Base-by-base conservation (phyloP, 1,140 invertebrate species). In the Tetramorium simillimum region DNA sequence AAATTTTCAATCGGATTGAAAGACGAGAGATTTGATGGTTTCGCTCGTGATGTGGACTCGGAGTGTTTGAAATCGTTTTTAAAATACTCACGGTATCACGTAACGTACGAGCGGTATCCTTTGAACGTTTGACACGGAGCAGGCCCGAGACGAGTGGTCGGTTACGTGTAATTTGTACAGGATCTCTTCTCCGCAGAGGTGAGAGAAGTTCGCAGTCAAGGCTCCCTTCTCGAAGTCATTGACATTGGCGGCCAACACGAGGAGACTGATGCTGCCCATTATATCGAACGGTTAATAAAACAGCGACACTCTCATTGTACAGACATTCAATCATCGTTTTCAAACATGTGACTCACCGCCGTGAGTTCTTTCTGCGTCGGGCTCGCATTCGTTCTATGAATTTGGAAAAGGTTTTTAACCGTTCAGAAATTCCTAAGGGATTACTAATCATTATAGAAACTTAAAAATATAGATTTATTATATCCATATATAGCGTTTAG, bases 151-250 rank as follows among this genome's bases (percentile, higher is more conserved):
- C 77, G 84, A 78, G 86, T 43, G 60, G 70, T 63, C 77, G 89
- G 89, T 86, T 88, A 86, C 76, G 73, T 58, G 87, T 86, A 91
- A 91, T 91, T 91, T 91, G 84, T 91, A 88, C 85, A 91, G 89
- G 80, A 89, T 91, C 85, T 91, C 37, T 69, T 28, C 65, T 49
- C 40, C 84, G 33, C 70, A 76, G 86, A 90, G 90, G 86, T 84
- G 87, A 90, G 85, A 91, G 85, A 93, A 92, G 89, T 92, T 93
- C 63, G 92, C 91, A 92, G 92, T 93, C 92, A 93, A 93, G 92
- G 92, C 85, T 93, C 86, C 82, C 65, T 75, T 56, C 78, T 92
- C 85, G 85, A 76, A 93, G 92, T 93, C 92, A 93, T 93, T 93
- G 92, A 93, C 92, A 93, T 93, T 91, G 90, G 33, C 37, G 58